Conservation (phyloP, 2,797 vertebrate species). For the Benthosema pterotum region DNA sequence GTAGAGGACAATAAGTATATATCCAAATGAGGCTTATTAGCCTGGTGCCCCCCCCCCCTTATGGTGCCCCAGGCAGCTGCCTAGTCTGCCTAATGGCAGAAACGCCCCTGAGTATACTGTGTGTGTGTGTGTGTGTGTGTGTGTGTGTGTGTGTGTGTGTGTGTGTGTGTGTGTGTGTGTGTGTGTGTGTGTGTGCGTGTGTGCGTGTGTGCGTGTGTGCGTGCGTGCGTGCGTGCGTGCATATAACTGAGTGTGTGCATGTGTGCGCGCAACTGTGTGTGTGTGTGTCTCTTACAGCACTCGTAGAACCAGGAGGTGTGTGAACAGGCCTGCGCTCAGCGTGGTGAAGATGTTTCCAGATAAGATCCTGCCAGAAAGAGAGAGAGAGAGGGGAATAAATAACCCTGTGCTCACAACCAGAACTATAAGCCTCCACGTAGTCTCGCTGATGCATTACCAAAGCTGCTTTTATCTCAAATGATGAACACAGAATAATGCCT, state of each 20-base stretch:
- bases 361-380: slow-evolving; percentile 81
- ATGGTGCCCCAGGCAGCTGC: no score
- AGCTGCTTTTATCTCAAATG: slow-evolving; percentile 16
- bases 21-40: no score
- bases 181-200: not conserved
- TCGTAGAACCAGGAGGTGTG: slow-evolving; percentile 84
- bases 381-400: slow-evolving; percentile 10
- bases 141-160: not conserved
- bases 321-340: slow-evolving; percentile 85
- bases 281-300: slow-evolving; percentile 82
- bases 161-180: slow-evolving; percentile 5
- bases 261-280: slow-evolving; percentile 1
- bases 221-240: not conserved
- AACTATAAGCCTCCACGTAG: not conserved
- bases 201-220: not conserved
- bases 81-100: no score
- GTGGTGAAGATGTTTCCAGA: slow-evolving; percentile 94
- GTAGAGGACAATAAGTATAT: no score
- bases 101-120: no score
- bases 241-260: not conserved
- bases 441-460: slow-evolving; percentile 8
- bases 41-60: no score
- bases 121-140: slow-evolving; percentile 14
- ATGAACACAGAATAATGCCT: slow-evolving; percentile 12
- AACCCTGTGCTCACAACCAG: not conserved